Base-by-base conservation (phyloP, 2,888 invertebrate genomes). In the Yponomeuta plumbellus region DNA sequence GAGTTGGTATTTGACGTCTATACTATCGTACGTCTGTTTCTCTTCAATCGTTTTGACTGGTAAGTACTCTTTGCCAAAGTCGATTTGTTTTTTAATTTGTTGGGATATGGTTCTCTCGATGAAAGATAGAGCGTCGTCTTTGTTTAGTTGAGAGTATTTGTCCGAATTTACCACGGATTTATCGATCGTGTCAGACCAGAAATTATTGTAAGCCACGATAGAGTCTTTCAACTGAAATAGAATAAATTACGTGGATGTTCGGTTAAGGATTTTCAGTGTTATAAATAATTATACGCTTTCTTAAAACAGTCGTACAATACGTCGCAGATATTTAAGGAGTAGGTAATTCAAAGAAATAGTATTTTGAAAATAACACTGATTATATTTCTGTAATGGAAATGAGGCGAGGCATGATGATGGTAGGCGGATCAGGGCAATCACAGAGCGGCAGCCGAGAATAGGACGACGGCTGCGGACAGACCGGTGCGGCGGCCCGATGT, bases 121-220 rank as follows among this genome's bases (percentile, higher is more conserved):
- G 64, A 83, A 66, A 21, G 66, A 6, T 3, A 81, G 1, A 1
- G 86, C 67, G 21, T 77, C 73, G 2, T 78, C 68, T 69, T 74
- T 80, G 65, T 73, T 68, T 2, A 67, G 62, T 26, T 80, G 69
- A 1, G 44, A 71, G 61, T 71, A 74, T 68, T 70, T 73, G 64
- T 85, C 65, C 2, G 77, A 76, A 64, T 76, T 74, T 69, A 74
- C 79, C 11, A 76, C 69, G 1, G 78, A 70, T n/a, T 75, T 73
- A 65, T 84, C 80, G 68, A 85, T 79, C 4, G 73, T 69, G 58
- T 73, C 67, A 26, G 73, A 72, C 74, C 80, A 83, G 66, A 75
- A 82, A 64, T 69, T 72, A 1, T 80, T 67, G 69, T 84, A 88
- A 61, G 80, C 77, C 6, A 70, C 73, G 0, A 87, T 68, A 1